Conservation (phyloP, 2,888 invertebrate species). For the Sinohyriopsis cumingii region DNA sequence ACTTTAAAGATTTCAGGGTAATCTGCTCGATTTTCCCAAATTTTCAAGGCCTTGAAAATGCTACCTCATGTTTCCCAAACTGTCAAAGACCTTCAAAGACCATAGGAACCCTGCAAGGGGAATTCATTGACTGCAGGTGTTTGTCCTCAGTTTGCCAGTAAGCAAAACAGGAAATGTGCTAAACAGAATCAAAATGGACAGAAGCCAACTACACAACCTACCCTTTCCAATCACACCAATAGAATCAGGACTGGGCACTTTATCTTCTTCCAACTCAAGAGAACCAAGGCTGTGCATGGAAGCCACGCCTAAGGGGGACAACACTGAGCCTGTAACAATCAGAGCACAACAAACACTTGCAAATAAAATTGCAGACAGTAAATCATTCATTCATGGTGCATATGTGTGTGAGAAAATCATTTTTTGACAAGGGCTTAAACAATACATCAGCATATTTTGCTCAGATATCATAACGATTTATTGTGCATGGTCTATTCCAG, state of each 20-base stretch:
- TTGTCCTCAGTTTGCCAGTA: not conserved
- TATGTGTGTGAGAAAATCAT: too few relatives aligned
- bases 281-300: conserved; percentile 56
- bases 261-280: conserved; percentile 50
- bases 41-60: too few relatives aligned
- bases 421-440: too few relatives aligned
- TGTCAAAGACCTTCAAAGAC: too few relatives aligned
- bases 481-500: too few relatives aligned
- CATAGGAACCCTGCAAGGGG: too few relatives aligned
- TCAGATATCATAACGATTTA: too few relatives aligned
- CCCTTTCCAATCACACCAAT: conserved; percentile 65
- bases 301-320: conserved; percentile 63
- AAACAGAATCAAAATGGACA: not conserved
- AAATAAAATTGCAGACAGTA: not conserved
- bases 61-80: too few relatives aligned
- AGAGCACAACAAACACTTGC: conserved; percentile 1
- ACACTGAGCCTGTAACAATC: conserved; percentile 55
- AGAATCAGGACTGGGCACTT: conserved; percentile 48
- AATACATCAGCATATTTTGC: too few relatives aligned
- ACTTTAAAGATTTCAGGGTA: too few relatives aligned
- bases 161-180: conserved; percentile 3
- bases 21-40: too few relatives aligned
- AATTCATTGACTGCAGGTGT: too few relatives aligned
- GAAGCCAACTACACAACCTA: conserved; percentile 25
- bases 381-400: conserved; percentile 1